A percentile compares a stretch with the other conserved stretches of the same genome.
phyloP scores from a whole-genome alignment of 2,797 vertebrate genomes.

The Cercopithecus neglectus region DNA sequence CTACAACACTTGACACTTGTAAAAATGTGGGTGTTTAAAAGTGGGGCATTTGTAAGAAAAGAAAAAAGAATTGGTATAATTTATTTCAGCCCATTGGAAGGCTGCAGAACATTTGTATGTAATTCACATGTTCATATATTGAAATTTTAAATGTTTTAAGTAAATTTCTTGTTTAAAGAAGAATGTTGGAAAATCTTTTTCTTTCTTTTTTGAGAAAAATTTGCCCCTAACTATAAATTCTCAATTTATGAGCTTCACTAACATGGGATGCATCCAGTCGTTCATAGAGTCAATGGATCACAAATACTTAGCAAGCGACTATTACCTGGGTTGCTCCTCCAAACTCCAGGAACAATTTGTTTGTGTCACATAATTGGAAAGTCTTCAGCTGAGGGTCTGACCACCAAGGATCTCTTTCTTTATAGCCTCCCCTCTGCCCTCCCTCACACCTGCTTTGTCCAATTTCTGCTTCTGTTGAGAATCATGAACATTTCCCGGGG shows the following conservation, averaged over 20 bases:
- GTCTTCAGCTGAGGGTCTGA: background rate
- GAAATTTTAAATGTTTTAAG: background rate
- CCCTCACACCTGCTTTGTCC: background rate
- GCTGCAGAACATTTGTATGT: background rate
- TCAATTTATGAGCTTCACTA: background rate
- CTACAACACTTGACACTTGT: background rate
- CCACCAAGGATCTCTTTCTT: background rate
- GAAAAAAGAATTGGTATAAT: background rate
- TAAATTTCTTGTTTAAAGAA: background rate
- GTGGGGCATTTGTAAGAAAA: background rate
- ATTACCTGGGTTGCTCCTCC: background rate
- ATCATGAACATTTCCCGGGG: rapidly evolving
- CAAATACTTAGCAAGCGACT: background rate
- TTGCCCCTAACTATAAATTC: background rate
- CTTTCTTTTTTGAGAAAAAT: background rate
- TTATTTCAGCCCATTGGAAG: background rate
- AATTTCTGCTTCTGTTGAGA: background rate
- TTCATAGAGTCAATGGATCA: background rate
- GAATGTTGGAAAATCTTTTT: background rate
- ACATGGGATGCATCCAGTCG: background rate
- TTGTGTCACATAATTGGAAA: background rate
- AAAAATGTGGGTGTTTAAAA: background rate
- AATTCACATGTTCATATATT: background rate
- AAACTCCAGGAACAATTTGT: background rate
- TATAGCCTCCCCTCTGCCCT: background rate